A percentile compares a stretch with the other conserved stretches of the same genome.
These are phyloP conservation scores for Eupithecia vulgata DNA, from an alignment of 2,888 invertebrate species.

Conservation along the genomic window DNA sequence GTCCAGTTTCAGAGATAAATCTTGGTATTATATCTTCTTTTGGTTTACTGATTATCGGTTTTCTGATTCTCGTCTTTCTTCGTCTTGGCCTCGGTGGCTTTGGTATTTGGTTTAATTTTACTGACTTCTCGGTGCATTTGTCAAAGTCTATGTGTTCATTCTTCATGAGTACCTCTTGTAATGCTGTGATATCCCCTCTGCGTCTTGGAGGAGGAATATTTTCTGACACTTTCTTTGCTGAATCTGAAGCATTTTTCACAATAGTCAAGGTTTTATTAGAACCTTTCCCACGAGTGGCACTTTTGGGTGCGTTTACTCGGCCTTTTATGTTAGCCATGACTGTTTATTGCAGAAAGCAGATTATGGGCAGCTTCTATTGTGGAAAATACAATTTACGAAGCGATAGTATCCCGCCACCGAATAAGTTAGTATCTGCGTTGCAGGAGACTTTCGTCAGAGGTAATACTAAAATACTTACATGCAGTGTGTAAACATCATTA, in stretches of 20 bases:
- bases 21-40: constrained; percentile 32
- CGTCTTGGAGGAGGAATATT: constrained; percentile 50
- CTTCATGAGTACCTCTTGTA: constrained; percentile 54
- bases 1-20: constrained; percentile 55
- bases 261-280: constrained; percentile 62
- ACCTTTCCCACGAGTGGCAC: constrained; percentile 56
- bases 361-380: constrained; percentile 49
- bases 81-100: constrained; percentile 27
- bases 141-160: constrained; percentile 51
- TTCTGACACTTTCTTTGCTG: constrained; percentile 45
- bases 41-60: too few relatives aligned
- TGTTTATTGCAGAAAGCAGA: constrained; percentile 63
- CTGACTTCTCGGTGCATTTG: constrained; percentile 35
- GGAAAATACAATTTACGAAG: constrained; percentile 54
- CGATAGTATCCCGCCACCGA: constrained; percentile 73
- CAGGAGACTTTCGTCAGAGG: constrained; percentile 53
- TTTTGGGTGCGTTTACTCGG: constrained; percentile 68
- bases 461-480: constrained; percentile 71
- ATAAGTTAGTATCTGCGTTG: constrained; percentile 60
- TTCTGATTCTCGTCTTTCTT: constrained; percentile 23
- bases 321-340: constrained; percentile 76
- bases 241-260: constrained; percentile 52
- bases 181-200: constrained; percentile 48
- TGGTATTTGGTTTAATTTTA: constrained; percentile 30
- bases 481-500: constrained; percentile 72